These are phyloP conservation scores for Lagopus muta DNA, from an alignment of 2,113 vertebrate species.

Conservation along the genomic window DNA sequence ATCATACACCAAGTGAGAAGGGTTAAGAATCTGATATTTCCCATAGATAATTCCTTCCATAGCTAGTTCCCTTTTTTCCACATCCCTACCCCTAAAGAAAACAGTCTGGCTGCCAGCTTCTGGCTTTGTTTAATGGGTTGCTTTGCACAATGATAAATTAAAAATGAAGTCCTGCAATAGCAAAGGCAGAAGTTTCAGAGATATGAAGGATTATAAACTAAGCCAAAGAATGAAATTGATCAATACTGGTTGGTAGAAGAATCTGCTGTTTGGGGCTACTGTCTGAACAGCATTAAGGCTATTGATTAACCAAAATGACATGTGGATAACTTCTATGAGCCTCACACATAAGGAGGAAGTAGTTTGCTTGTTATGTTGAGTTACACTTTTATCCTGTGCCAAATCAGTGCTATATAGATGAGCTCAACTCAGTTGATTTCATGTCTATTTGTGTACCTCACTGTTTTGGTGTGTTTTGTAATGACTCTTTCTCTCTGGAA, in stretches of 20 bases:
- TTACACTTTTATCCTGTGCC: not conserved
- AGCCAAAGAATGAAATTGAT: not conserved
- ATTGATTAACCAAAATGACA: not conserved
- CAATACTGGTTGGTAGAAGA: not conserved
- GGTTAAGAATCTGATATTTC: not conserved
- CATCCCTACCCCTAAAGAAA: not conserved
- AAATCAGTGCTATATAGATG: not conserved
- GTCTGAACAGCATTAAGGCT: not conserved
- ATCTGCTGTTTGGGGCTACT: not conserved
- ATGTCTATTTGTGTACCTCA: not conserved
- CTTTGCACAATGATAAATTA: not conserved
- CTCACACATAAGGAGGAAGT: not conserved
- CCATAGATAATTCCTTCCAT: not conserved
- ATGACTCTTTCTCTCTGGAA: not conserved
- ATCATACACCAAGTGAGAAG: not conserved
- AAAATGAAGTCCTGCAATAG: not conserved
- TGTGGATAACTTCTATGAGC: not conserved
- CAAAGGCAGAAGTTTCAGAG: not conserved
- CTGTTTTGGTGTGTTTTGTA: not conserved
- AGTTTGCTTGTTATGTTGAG: not conserved
- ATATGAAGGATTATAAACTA: not conserved
- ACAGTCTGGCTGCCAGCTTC: not conserved
- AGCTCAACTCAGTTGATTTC: not conserved
- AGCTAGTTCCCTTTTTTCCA: not conserved
- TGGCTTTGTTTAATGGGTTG: constrained; percentile 2